phyloP scores from a whole-genome alignment of 1,140 invertebrate genomes.

The Aphelenchoides fujianensis region DNA sequence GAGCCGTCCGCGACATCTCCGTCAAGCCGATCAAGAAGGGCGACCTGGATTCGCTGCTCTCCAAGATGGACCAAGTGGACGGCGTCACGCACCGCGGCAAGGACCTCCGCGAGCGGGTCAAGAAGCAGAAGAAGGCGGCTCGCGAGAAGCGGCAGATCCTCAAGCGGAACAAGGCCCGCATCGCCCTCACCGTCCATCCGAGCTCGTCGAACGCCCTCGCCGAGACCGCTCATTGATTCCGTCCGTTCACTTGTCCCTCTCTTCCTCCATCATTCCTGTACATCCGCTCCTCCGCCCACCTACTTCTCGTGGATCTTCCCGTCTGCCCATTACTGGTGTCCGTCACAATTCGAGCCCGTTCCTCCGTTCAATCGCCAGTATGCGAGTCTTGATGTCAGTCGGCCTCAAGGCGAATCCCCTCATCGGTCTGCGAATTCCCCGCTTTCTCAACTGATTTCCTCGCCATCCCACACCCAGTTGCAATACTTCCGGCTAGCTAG shows the following conservation, averaged over 20 bases:
- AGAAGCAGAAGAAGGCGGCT: conserved; percentile 60
- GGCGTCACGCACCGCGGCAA: conserved; percentile 60
- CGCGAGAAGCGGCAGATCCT: conserved; percentile 55
- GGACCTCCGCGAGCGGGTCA: conserved; percentile 57
- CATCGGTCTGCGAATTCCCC: too few relatives aligned
- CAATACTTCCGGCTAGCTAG: too few relatives aligned
- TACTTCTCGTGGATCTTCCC: not conserved
- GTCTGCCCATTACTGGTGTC: not conserved
- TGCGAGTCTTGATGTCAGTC: not conserved
- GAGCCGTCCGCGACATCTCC: conserved; percentile 94
- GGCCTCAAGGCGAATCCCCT: not conserved
- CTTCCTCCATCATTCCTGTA: conserved; percentile 19
- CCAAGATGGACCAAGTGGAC: conserved; percentile 58
- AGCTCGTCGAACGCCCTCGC: conserved; percentile 41
- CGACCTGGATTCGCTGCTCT: conserved; percentile 50
- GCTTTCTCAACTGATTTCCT: too few relatives aligned
- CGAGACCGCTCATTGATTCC: conserved; percentile 44
- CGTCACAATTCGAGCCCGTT: not conserved
- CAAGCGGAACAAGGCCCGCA: conserved; percentile 52
- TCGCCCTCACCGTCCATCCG: conserved; percentile 37
- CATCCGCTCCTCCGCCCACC: not conserved
- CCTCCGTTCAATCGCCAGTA: not conserved
- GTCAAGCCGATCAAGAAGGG: conserved; percentile 77
- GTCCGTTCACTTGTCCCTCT: conserved; percentile 19
- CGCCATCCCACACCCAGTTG: too few relatives aligned